A percentile compares a stretch with the other conserved stretches of the same genome.
Conservation (phyloP, 2,797 vertebrate species). For the Pipistrellus pygmaeus region DNA sequence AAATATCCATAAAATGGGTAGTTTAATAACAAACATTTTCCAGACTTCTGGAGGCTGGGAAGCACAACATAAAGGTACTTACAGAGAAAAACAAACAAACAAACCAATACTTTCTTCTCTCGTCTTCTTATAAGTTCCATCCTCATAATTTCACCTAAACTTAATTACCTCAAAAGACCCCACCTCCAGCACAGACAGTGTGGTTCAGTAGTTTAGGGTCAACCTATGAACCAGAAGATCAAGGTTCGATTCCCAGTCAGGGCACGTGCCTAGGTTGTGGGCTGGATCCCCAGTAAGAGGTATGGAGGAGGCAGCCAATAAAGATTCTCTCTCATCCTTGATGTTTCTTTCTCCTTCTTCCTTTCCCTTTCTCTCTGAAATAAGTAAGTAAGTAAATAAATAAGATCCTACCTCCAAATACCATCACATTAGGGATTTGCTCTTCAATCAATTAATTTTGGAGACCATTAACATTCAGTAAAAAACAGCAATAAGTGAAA, state of each 20-base stretch:
- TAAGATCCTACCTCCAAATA: neutral
- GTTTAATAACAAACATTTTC: neutral
- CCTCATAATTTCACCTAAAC: neutral
- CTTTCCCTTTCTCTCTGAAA: too few relatives aligned
- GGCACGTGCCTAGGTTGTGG: too few relatives aligned
- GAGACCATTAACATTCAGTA: neutral
- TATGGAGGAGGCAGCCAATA: too few relatives aligned
- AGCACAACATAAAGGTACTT: neutral
- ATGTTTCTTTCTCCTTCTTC: too few relatives aligned
- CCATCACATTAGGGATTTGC: neutral
- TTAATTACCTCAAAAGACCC: neutral
- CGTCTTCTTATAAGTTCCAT: neutral
- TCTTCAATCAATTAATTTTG: neutral
- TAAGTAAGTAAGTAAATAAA: too few relatives aligned
- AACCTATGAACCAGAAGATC: too few relatives aligned
- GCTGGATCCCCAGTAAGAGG: too few relatives aligned
- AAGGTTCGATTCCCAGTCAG: too few relatives aligned
- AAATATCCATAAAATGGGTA: neutral
- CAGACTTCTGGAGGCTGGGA: neutral
- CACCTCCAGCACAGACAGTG: too few relatives aligned
- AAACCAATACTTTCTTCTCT: neutral
- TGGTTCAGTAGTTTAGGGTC: too few relatives aligned
- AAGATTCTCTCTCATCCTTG: too few relatives aligned
- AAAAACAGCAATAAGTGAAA: neutral
- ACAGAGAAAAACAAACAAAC: neutral